Conservation (phyloP, 2,113 vertebrate species). For the Alligator sinensis region DNA sequence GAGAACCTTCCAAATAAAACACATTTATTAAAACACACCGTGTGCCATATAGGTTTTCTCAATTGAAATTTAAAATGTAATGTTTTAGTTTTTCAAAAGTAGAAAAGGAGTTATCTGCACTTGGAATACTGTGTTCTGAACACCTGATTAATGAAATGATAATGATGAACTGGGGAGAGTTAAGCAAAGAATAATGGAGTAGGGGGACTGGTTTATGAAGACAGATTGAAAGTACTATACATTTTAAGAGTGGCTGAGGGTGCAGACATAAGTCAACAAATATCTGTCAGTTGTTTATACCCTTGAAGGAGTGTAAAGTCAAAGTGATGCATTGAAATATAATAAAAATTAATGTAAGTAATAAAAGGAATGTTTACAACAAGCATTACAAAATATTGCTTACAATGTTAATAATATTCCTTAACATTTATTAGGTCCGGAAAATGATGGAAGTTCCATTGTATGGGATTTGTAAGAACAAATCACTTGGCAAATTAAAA, state of each 20-base stretch:
- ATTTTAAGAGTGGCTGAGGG: neutral
- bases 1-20: neutral
- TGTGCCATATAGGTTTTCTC: neutral
- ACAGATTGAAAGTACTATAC: neutral
- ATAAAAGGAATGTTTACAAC: neutral
- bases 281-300: neutral
- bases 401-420: neutral
- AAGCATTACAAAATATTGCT: neutral
- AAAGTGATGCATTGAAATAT: neutral
- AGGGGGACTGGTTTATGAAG: neutral
- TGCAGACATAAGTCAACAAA: neutral
- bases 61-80: neutral
- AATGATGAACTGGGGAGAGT: neutral
- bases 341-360: neutral
- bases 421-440: neutral
- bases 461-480: slow-evolving; percentile 3
- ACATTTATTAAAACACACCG: neutral
- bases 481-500: neutral
- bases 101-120: fast-evolving
- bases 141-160: neutral
- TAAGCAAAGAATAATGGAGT: neutral
- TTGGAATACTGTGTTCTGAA: neutral
- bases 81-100: neutral
- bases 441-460: neutral
- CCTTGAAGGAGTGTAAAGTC: neutral